phyloP scores from a whole-genome alignment of 2,113 vertebrate species.

The Pampusana beccarii region DNA sequence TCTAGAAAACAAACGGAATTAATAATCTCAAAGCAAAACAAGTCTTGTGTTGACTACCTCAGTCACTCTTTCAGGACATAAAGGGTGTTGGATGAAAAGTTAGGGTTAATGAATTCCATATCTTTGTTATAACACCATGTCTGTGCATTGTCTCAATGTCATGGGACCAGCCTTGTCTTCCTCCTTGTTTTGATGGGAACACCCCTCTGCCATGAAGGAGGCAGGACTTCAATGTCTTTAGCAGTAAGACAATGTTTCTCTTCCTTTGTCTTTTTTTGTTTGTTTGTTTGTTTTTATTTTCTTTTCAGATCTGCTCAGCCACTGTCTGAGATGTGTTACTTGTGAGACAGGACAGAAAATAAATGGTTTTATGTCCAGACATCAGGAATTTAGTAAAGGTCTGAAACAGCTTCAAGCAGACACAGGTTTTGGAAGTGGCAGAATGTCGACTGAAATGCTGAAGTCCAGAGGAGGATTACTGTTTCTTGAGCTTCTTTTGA shows the following conservation, averaged over 20 bases:
- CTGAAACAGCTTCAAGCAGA: not conserved
- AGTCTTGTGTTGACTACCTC: not conserved
- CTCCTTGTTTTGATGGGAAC: not conserved
- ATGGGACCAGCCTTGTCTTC: not conserved
- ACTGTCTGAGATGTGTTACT: not conserved
- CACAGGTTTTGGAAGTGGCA: not conserved
- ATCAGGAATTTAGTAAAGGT: not conserved
- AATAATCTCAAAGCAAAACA: not conserved
- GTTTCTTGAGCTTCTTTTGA: not conserved
- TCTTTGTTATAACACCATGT: not conserved
- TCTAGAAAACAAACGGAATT: not conserved
- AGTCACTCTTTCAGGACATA: not conserved
- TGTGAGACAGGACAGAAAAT: not conserved
- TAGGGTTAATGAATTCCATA: not conserved
- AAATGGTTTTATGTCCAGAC: not conserved
- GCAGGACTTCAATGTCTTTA: not conserved
- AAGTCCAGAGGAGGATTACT: not conserved
- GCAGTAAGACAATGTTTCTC: not conserved
- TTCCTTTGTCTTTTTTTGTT: not conserved
- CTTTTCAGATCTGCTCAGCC: no score
- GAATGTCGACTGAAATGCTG: not conserved
- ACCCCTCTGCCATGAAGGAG: not conserved
- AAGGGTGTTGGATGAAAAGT: not conserved
- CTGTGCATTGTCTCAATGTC: not conserved
- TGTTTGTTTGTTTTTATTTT: not conserved